Percentiles rank a stretch among this genome's conserved stretches.
Evolutionary conservation across 2,888 invertebrate genomes (phyloP).

Genomic region (Drosophila anomalata): DNA sequence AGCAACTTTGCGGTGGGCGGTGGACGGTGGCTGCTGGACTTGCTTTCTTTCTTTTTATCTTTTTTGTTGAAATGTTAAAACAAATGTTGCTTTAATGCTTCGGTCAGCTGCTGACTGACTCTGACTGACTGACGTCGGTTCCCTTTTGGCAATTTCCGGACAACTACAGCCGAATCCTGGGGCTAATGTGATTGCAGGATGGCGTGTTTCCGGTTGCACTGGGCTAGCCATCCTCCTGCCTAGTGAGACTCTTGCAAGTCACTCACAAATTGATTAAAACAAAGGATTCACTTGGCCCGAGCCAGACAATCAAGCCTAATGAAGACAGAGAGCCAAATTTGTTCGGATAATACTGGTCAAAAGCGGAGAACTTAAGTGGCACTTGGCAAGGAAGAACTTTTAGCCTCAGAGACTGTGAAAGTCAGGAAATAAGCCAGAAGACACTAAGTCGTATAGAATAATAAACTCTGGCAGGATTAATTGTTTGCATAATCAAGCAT

Average conservation of each 20-base stretch:
- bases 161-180: constrained; percentile 50
- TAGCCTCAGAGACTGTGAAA: background rate
- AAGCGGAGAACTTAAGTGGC: constrained; percentile 17
- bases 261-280: constrained; percentile 56
- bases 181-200: constrained; percentile 75
- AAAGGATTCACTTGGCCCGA: constrained; percentile 3
- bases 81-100: constrained; percentile 78
- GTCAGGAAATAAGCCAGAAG: constrained; percentile 14
- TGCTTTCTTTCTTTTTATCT: background rate
- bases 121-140: constrained; percentile 14
- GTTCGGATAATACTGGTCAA: constrained; percentile 32
- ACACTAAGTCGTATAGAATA: constrained; percentile 28
- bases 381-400: background rate
- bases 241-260: constrained; percentile 28
- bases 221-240: background rate
- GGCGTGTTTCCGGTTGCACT: constrained; percentile 59
- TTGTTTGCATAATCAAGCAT: constrained; percentile 70
- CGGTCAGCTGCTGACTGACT: constrained; percentile 46
- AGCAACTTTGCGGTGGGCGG: constrained; percentile 21
- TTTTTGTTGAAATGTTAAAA: constrained; percentile 49
- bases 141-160: constrained; percentile 62
- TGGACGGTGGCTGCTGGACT: background rate
- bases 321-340: constrained; percentile 58
- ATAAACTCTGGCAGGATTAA: constrained; percentile 71
- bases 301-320: constrained; percentile 48